Percentiles rank a stretch among this genome's conserved stretches.
Conservation (phyloP, 2,888 invertebrate species). For the Drosophila pseudotakahashii region DNA sequence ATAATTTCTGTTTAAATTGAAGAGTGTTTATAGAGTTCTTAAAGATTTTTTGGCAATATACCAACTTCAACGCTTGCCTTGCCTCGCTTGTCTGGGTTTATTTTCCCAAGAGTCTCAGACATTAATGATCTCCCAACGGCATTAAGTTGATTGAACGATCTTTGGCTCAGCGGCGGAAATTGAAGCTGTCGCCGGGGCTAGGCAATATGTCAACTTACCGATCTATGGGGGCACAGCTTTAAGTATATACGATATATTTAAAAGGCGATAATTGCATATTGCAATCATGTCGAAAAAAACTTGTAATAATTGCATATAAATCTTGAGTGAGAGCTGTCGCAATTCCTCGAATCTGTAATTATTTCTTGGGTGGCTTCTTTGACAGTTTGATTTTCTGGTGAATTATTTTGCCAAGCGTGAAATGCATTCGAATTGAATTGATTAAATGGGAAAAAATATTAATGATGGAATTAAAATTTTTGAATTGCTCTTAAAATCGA, state of each 20-base stretch:
- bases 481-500: background rate
- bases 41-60: background rate
- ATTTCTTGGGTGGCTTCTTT: constrained; percentile 23
- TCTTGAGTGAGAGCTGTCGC: constrained; percentile 24
- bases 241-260: background rate
- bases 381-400: constrained; percentile 8
- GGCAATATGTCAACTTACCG: constrained; percentile 35
- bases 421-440: constrained; percentile 5
- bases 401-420: constrained; percentile 1
- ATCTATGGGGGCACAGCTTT: constrained; percentile 30
- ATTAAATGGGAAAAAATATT: background rate
- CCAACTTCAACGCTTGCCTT: background rate
- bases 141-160: constrained; percentile 47
- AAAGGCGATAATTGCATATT: constrained; percentile 34
- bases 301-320: constrained; percentile 26
- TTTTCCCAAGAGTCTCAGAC: background rate
- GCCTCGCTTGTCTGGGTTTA: background rate
- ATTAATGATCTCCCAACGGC: constrained; percentile 22
- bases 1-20: background rate
- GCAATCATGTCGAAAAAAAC: constrained; percentile 33
- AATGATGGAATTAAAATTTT: background rate
- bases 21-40: background rate
- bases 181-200: constrained; percentile 43
- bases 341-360: constrained; percentile 2
- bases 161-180: constrained; percentile 34